A percentile compares a stretch with the other conserved stretches of the same genome.
Conservation (phyloP, 2,888 invertebrate genomes). For the Piscicola geometra region DNA sequence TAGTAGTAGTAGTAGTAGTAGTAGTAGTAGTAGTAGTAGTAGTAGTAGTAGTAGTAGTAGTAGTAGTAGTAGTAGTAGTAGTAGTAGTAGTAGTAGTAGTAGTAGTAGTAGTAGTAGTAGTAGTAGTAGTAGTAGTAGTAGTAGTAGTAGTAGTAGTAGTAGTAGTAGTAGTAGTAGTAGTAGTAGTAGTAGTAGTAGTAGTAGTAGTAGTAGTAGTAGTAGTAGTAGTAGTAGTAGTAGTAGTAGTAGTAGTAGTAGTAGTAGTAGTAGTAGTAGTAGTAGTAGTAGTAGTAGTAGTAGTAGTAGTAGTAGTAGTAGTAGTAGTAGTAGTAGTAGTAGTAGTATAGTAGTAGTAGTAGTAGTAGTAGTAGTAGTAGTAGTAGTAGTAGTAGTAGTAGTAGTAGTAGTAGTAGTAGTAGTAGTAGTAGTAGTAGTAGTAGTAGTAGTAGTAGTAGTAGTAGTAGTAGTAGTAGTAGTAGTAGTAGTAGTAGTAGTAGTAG, state of each 20-base stretch:
- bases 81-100: conserved; percentile 10
- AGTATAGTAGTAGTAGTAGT: not conserved
- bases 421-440: conserved; percentile 14
- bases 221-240: conserved; percentile 34
- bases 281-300: conserved; percentile 32
- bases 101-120: conserved; percentile 13
- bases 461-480: not conserved
- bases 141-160: conserved; percentile 9
- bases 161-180: conserved; percentile 21
- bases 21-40: conserved; percentile 24
- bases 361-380: conserved; percentile 27
- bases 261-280: conserved; percentile 32
- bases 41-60: conserved; percentile 9
- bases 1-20: conserved; percentile 27
- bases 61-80: not conserved
- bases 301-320: conserved; percentile 32
- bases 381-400: conserved; percentile 20
- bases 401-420: not conserved
- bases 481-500: not conserved
- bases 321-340: conserved; percentile 19
- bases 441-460: conserved; percentile 25
- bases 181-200: conserved; percentile 21
- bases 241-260: conserved; percentile 29
- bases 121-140: conserved; percentile 14
- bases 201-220: conserved; percentile 28